Conservation (phyloP, 1,140 invertebrate genomes). For the Homalodisca vitripennis region DNA sequence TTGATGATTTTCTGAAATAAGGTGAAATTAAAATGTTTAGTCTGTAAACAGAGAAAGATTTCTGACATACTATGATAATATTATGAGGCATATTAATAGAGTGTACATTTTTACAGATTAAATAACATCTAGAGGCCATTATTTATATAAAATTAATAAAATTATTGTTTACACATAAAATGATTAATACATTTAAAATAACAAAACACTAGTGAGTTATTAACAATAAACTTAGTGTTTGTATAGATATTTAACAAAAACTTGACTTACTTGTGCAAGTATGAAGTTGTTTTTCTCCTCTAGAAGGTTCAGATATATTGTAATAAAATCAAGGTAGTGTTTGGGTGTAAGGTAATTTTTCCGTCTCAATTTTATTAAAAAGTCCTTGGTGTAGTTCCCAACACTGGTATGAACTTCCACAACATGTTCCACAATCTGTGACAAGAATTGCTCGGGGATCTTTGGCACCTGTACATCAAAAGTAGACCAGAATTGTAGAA, state of each 20-base stretch:
- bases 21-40: too few relatives aligned
- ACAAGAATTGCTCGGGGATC: conserved; percentile 64
- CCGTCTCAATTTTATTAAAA: conserved; percentile 65
- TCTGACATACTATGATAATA: too few relatives aligned
- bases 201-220: conserved; percentile 28
- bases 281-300: conserved; percentile 67
- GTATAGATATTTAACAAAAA: background rate
- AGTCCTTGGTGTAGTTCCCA: conserved; percentile 68
- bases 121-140: too few relatives aligned
- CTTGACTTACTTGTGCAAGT: conserved; percentile 55
- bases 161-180: too few relatives aligned
- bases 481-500: too few relatives aligned
- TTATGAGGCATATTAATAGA: too few relatives aligned
- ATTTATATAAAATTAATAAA: too few relatives aligned
- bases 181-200: too few relatives aligned
- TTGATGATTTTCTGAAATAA: too few relatives aligned
- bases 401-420: conserved; percentile 79
- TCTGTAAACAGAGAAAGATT: too few relatives aligned
- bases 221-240: background rate
- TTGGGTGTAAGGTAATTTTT: conserved; percentile 87
- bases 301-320: conserved; percentile 71
- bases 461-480: conserved; percentile 51
- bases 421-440: conserved; percentile 73
- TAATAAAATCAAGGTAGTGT: conserved; percentile 85
- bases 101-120: too few relatives aligned